Evolutionary conservation across 2,888 invertebrate species (phyloP), one percentile per base, ranked within the genome.

Genomic region (Bugulina stolonifera): DNA sequence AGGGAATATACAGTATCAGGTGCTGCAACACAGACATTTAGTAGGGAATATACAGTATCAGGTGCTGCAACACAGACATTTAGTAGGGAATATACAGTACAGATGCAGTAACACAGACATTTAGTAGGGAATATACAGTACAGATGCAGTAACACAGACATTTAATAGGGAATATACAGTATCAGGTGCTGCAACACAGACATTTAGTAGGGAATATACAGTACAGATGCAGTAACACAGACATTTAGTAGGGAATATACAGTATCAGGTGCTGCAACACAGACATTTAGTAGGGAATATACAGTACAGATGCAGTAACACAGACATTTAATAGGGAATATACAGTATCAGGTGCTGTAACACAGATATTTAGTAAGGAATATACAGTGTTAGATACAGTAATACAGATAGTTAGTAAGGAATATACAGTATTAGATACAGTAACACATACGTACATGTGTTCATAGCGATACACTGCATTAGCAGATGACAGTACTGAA

Each of bases 241-340:
- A 93, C 87, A 85, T 94, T 94, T 76, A 93, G 86, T 80, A 94
- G n/a, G n/a, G n/a, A n/a, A n/a, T n/a, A n/a, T n/a, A n/a, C n/a
- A n/a, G n/a, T n/a, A n/a, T n/a, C n/a, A n/a, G n/a, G n/a, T n/a
- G n/a, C n/a, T n/a, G 91, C 91, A 55, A 93, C 93, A n/a, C 93
- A 87, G 29, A 93, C 87, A 85, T 94, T 94, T 76, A 93, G 86
- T 80, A 94, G 87, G 77, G 91, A 92, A 72, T 90, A 89, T 71
- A 94, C 69, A 69, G 14, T 34, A 3, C 69, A 22, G 82, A 10
- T n/a, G 18, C 69, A 27, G 54, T n/a, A 54, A n/a, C 54, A n/a
- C 69, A 74, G n/a, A n/a, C n/a, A n/a, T n/a, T n/a, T n/a, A n/a
- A n/a, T 43, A 43, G 43, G 43, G 18, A 18, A 43, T 43, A 43